Percentiles rank a stretch among this genome's conserved stretches.
Evolutionary conservation across 2,113 vertebrate genomes (phyloP).

Genomic region (Mesoclemmys tuberculata): DNA sequence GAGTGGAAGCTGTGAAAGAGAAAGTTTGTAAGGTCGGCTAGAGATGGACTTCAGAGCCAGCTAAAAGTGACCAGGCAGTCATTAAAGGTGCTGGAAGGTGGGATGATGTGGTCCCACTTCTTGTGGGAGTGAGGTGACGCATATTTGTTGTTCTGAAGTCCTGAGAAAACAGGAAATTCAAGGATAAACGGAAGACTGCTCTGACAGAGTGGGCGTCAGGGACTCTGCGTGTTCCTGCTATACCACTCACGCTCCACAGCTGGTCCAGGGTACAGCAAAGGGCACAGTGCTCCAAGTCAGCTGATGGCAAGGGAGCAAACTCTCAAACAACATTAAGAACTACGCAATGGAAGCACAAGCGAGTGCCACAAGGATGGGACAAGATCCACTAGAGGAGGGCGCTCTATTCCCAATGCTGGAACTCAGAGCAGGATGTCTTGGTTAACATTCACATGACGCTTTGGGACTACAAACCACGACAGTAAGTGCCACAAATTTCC

Average conservation of each 20-base stretch:
- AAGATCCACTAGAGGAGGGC: not conserved
- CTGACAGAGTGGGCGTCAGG: not conserved
- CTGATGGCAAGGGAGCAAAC: not conserved
- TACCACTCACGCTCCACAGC: too few species aligned
- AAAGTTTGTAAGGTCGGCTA: not conserved
- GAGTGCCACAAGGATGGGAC: not conserved
- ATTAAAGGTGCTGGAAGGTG: not conserved
- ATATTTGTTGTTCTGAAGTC: not conserved
- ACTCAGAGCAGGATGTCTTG: not conserved
- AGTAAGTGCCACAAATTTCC: too few species aligned
- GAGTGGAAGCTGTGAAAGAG: not conserved
- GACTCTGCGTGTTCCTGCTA: too few species aligned
- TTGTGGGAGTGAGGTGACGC: not conserved
- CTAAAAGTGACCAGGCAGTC: not conserved
- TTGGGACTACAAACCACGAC: not conserved
- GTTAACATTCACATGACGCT: not conserved
- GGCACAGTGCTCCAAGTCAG: too few species aligned
- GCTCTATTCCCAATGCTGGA: not conserved
- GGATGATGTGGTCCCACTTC: not conserved
- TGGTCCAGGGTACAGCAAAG: too few species aligned
- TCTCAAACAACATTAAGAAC: not conserved
- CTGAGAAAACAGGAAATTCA: not conserved
- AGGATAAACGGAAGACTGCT: not conserved
- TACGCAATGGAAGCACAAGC: not conserved
- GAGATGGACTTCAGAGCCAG: not conserved